Evolutionary conservation across 2,888 invertebrate genomes (phyloP).

Genomic region (Chelonus formosanus): DNA sequence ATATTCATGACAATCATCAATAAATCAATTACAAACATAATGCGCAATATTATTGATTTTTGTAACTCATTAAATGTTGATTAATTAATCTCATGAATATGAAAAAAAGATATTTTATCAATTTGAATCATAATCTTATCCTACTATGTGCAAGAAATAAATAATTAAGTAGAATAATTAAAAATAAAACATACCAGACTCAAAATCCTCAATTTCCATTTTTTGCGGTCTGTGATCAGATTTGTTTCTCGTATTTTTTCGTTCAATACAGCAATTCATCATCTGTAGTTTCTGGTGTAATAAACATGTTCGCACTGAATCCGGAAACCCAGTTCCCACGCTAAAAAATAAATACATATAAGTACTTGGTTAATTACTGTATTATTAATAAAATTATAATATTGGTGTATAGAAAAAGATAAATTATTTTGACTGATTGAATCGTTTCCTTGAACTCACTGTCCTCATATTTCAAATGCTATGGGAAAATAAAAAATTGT

Average conservation of each 20-base stretch:
- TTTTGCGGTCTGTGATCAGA: slow-evolving; percentile 54
- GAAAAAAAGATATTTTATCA: too few relatives aligned
- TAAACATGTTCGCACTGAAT: slow-evolving; percentile 83
- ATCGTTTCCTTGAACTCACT: neutral
- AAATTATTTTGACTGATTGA: neutral
- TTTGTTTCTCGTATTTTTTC: slow-evolving; percentile 69
- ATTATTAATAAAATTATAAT: neutral
- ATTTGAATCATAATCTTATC: too few relatives aligned
- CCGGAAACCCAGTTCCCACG: slow-evolving; percentile 82
- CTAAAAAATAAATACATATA: slow-evolving; percentile 66
- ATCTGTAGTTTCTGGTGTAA: slow-evolving; percentile 95
- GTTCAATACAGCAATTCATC: slow-evolving; percentile 80
- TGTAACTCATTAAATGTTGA: too few relatives aligned
- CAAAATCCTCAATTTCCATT: slow-evolving; percentile 45
- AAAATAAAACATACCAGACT: neutral
- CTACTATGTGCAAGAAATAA: too few relatives aligned
- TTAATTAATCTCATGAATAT: too few relatives aligned
- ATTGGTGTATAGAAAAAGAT: neutral
- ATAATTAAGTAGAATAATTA: too few relatives aligned
- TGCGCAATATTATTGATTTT: too few relatives aligned
- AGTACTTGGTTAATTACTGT: neutral
- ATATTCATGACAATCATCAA: too few relatives aligned
- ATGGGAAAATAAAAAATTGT: neutral
- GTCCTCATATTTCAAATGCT: neutral
- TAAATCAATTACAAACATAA: too few relatives aligned